Evolutionary conservation across 23 tunicate genomes (phyloP), one percentile per base, ranked within the genome.

Genomic region (Halocynthia aurantium): DNA sequence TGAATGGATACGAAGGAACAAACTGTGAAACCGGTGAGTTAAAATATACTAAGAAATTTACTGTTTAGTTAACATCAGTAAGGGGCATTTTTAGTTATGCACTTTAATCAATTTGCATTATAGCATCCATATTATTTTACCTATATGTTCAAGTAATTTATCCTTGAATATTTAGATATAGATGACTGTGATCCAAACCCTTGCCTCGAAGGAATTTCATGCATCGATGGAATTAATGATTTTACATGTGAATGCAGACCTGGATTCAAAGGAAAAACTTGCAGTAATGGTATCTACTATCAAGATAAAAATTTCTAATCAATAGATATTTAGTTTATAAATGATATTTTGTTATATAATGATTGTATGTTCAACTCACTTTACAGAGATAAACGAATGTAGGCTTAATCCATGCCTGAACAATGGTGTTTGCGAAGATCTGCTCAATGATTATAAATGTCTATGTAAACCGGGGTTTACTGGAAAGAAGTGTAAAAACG

Each of bases 401-500:
- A 31, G 4, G 44, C 44, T 31, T 4, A 31, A 31, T 31, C 13
- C 21, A n/a, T 75, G 77, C 63, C 22, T 13, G 12, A 57, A 75
- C 55, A 84, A 55, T 7, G 92, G 85, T 21, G 7, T 6, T 19
- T 86, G 92, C 76, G 7, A 49, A 7, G 76, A 51, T 7, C 76
- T 69, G 1, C 84, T 77, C 54, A 78, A 67, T 53, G 15, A 72
- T 9, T 86, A 49, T 70, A 76, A 21, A 8, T 86, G 92, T 53
- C 49, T 51, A 7, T 86, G 92, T 69, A 56, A 64, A 10, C 18
- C 85, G 0, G 77, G 22, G 20, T 86, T 44, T 50, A 76, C 77
- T 53, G 92, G 92, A 55, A 50, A 11, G 52, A 20, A 15, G 49
- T 86, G 92, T 67, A 66, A 86, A 51, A 80, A 80, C 68, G 62